Base-by-base conservation (phyloP, 2,888 invertebrate species). In the Tholera decimalis region DNA sequence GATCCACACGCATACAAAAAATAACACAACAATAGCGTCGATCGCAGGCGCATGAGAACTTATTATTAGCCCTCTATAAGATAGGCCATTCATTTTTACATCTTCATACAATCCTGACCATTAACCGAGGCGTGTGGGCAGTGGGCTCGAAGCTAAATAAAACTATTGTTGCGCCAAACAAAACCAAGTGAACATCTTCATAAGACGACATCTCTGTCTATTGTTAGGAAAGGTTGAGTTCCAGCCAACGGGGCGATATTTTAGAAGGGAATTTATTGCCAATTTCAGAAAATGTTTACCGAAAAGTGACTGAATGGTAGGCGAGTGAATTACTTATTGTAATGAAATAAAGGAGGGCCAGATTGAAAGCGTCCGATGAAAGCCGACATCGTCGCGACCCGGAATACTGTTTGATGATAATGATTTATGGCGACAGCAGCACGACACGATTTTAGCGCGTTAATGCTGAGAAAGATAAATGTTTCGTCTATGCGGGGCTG, bases 181-280 rank as follows among this genome's bases (percentile, higher is more conserved):
- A 94, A 93, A 92, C 92, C 87, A 93, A 95, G 93, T 92, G 95
- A 95, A 94, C 94, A 94, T 94, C 95, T 95, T 94, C 92, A 94
- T 95, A 88, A 86, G 89, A 89, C 84, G 89, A 91, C 90, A 86
- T 89, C 91, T 89, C 87, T 83, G 85, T 89, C 90, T 83, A 91
- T 94, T 94, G 94, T 94, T 91, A 88, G 78, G 79, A 85, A 87
- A 89, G 84, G 86, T 86, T 86, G 82, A 76, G 86, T 86, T 87
- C 88, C 83, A 88, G 83, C 84, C 85, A 82, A 83, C 84, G 85
- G 81, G 84, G 85, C 87, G 88, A 91, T 91, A 91, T 93, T 93
- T 92, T 91, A 90, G 88, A 92, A 79, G 90, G 88, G 89, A 92
- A 93, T 94, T 95, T 94, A 95, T 94, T 94, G 94, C 90, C 93